Base-by-base conservation (phyloP, 2,797 vertebrate genomes). In the Syncerus caffer region DNA sequence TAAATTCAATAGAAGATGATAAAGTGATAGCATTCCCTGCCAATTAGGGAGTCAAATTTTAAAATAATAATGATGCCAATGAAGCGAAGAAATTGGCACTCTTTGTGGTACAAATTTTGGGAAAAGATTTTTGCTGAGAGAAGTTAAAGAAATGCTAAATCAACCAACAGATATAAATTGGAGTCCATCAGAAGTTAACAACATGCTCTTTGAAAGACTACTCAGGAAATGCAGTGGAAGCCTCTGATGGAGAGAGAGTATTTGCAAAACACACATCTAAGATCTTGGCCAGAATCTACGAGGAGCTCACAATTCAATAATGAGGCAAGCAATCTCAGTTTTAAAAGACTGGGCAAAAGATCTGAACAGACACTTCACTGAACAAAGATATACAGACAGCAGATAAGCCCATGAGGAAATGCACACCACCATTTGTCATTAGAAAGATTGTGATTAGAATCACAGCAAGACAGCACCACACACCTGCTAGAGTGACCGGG, bases 381-480 rank as follows among this genome's bases (percentile, higher is more conserved):
- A 21, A 21, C 71, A 57, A 76, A 82, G 58, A 55, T 2, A 1
- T 1, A 29, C 0, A 17, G 45, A 23, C 29, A 12, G 10, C 84
- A 17, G 53, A n/a, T 0, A 10, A 50, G 4, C 6, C 55, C 38
- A 2, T 2, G 58, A 27, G 34, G 55, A 93, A 15, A 16, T 0
- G 1, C 11, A 23, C 51, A 25, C 0, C 2, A 7, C 27, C 29
- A 12, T 7, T 12, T 16, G 6, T n/a, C 25, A 7, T 29, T 2
- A 31, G 38, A 45, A 89, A 82, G 51, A 17, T 7, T 71, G 27
- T 21, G 34, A 8, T 29, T n/a, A 25, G 19, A 38, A 17, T 38
- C 45, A n/a, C 45, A 47, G 45, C 1, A 62, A 86, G 57, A 25
- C 34, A 8, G 38, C 27, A n/a, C 51, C 45, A 23, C 23, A 3